A percentile compares a stretch with the other conserved stretches of the same genome.
Evolutionary conservation across 1,140 invertebrate genomes (phyloP).

Genomic region (Drosophila melanica): DNA sequence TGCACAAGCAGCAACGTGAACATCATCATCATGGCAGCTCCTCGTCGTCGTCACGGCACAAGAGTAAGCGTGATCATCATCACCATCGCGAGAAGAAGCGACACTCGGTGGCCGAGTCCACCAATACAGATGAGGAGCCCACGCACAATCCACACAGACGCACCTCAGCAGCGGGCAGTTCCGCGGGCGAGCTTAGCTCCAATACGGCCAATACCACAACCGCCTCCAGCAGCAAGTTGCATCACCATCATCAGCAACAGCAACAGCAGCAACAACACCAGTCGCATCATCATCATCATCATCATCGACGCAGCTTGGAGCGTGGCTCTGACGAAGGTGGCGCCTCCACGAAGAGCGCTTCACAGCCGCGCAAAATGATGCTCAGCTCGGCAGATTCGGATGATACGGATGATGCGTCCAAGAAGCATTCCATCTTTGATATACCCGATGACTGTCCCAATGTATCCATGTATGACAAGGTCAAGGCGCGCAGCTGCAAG

Average conservation of each 20-base stretch:
- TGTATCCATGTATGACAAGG: slow-evolving; percentile 99
- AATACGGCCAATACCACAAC: slow-evolving; percentile 38
- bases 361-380: slow-evolving; percentile 59
- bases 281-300: slow-evolving; percentile 55
- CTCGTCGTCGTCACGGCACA: slow-evolving; percentile 62
- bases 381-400: slow-evolving; percentile 85
- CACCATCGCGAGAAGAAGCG: slow-evolving; percentile 81
- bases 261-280: slow-evolving; percentile 9
- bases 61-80: slow-evolving; percentile 75
- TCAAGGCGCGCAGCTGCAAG: slow-evolving; percentile 96
- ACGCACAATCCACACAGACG: slow-evolving; percentile 62
- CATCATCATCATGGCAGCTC: slow-evolving; percentile 65
- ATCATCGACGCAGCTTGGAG: slow-evolving; percentile 66
- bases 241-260: slow-evolving; percentile 43
- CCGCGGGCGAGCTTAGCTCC: slow-evolving; percentile 59
- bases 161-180: slow-evolving; percentile 59
- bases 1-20: slow-evolving; percentile 42
- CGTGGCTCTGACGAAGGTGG: slow-evolving; percentile 56
- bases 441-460: slow-evolving; percentile 95
- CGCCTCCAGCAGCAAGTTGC: slow-evolving; percentile 52
- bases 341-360: slow-evolving; percentile 22
- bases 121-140: slow-evolving; percentile 73
- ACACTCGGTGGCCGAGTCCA: slow-evolving; percentile 73
- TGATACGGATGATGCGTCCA: slow-evolving; percentile 90
- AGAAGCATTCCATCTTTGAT: slow-evolving; percentile 96